Base-by-base conservation (phyloP, 53 echinoderm and acorn worm species). In the Luidia sarsii region DNA sequence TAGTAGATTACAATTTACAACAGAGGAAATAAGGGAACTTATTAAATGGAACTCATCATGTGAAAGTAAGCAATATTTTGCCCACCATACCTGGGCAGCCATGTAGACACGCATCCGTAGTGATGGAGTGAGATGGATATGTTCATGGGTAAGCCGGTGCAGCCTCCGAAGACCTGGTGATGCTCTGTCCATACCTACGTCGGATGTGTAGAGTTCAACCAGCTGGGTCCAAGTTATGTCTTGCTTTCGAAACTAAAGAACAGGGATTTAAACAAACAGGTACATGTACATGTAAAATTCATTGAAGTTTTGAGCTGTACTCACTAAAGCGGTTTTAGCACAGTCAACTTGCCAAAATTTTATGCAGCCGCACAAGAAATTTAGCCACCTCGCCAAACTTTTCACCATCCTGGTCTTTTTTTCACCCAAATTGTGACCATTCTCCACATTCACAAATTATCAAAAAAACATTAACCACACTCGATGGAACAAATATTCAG, bases 101-200 rank as follows among this genome's bases (percentile, higher is more conserved):
- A 83, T 21, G 57, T 83, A 69, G 20, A 83, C 83, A 13, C 70
- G 29, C 83, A 83, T 83, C 16, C 83, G 39, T 1, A 70, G 53
- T 7, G 70, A 68, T 19, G 83, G 83, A 18, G 57, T 68, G 13
- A 57, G 43, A 21, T 83, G 68, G 14, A 83, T 41, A 37, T 83
- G 83, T 18, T 83, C 83, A 30, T 57, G 33, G 18, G 34, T 9
- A 21, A 83, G 35, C 70, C 57, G 69, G 43, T 55, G 69, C 29
- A 83, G 41, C 29, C 36, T 63, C 39, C 70, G 36, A 18, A 69
- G 46, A 20, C 81, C 67, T 33, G 66, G 67, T 18, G 64, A 52
- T 2, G 16, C 7, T 4, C 49, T 27, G 4, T 43, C 79, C n/a
- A 62, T 31, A 4, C 33, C 50, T 18, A 66, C 1, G 27, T 81